Conservation (phyloP, 2,888 invertebrate genomes). For the Acanthopleura granulata region DNA sequence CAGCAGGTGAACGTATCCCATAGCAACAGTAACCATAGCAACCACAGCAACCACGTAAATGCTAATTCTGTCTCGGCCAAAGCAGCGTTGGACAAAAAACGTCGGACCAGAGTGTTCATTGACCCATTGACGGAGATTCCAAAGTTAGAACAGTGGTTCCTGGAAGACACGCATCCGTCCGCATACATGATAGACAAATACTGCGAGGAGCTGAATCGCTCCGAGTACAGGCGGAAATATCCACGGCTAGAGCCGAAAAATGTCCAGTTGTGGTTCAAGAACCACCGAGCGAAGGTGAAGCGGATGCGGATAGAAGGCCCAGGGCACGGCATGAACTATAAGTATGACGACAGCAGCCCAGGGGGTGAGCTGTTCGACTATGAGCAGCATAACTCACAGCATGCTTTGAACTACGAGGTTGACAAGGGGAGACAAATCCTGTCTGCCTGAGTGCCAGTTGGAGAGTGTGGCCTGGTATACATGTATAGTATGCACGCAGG, state of each 20-base stretch:
- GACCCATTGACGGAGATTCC: slow-evolving; percentile 97
- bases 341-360: slow-evolving; percentile 20
- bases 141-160: slow-evolving; percentile 84
- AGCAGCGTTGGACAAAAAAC: slow-evolving; percentile 76
- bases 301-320: slow-evolving; percentile 74
- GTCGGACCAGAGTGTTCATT: slow-evolving; percentile 97
- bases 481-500: no score
- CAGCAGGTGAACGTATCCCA: not conserved
- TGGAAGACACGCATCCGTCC: slow-evolving; percentile 97
- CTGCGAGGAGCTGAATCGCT: slow-evolving; percentile 95
- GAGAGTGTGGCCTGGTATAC: not conserved
- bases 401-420: not conserved
- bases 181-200: slow-evolving; percentile 98
- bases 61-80: not conserved
- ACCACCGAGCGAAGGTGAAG: slow-evolving; percentile 98
- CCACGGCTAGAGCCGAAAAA: slow-evolving; percentile 99
- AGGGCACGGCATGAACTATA: not conserved
- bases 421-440: not conserved
- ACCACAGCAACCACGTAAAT: slow-evolving; percentile 27
- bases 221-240: slow-evolving; percentile 98
- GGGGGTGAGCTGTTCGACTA: slow-evolving; percentile 12
- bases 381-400: not conserved
- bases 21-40: slow-evolving; percentile 18
- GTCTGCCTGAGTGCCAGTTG: not conserved
- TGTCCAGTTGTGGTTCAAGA: slow-evolving; percentile 99